phyloP scores from a whole-genome alignment of 2,888 invertebrate genomes.

The Trachelus tabidus region DNA sequence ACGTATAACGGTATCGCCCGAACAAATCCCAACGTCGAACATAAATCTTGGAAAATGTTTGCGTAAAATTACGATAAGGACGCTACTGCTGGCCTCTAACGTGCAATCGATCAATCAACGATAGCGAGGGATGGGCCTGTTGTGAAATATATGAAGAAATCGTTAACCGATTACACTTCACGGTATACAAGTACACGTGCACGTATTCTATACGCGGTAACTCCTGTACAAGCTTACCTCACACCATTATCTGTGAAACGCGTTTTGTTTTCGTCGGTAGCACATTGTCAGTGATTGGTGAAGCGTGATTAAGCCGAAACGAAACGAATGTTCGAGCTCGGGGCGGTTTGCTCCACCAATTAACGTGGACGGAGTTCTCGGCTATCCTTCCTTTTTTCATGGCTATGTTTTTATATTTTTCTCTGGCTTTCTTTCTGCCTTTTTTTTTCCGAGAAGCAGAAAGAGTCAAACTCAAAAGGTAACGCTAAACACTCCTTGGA shows the following conservation, averaged over 20 bases:
- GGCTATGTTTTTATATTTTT: not conserved
- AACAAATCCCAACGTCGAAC: not conserved
- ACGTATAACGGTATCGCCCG: not conserved
- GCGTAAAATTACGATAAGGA: not conserved
- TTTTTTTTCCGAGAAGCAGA: not conserved
- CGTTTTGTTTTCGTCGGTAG: not conserved
- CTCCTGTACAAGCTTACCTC: not conserved
- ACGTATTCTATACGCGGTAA: not conserved
- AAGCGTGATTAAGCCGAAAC: conserved; percentile 5
- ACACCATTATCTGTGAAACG: not conserved
- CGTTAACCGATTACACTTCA: not conserved
- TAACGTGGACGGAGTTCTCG: not conserved
- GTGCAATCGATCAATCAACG: not conserved
- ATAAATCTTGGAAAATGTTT: not conserved
- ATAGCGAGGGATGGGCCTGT: not conserved
- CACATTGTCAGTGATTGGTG: conserved; percentile 2
- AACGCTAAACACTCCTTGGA: not conserved
- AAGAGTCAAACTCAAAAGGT: not conserved
- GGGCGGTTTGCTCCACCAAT: not conserved
- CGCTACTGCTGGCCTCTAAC: not conserved
- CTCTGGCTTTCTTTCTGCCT: not conserved
- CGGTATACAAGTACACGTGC: not conserved
- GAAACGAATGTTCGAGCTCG: conserved; percentile 1
- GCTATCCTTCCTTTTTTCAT: not conserved
- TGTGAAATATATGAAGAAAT: not conserved